Conservation (phyloP, 2,797 vertebrate species). For the Tolypeutes matacus region DNA sequence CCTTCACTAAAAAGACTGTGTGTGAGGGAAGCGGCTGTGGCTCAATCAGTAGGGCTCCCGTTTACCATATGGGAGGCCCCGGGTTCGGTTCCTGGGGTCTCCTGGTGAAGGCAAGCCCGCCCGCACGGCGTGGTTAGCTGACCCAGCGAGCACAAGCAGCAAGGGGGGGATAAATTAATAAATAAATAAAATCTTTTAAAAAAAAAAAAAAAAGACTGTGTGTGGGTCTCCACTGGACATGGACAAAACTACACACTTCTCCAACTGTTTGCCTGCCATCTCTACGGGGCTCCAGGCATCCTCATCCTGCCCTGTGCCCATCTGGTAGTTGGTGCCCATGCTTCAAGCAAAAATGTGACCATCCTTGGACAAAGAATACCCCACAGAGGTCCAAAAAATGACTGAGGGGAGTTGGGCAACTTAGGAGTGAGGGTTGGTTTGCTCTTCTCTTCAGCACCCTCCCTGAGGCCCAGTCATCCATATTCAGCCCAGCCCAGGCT, state of each 20-base stretch:
- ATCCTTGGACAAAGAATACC: constrained; percentile 94
- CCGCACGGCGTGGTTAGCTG: too few relatives aligned
- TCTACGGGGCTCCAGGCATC: constrained; percentile 95
- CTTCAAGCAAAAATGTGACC: constrained; percentile 96
- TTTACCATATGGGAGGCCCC: too few relatives aligned
- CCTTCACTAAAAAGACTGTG: constrained; percentile 94
- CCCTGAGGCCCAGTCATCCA: constrained; percentile 95
- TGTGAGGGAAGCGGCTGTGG: too few relatives aligned
- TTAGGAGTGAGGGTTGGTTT: constrained; percentile 90
- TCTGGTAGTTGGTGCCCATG: constrained; percentile 98
- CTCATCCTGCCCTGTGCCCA: constrained; percentile 95
- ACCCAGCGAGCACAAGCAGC: too few relatives aligned
- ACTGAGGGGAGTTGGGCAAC: constrained; percentile 89
- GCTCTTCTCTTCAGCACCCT: constrained; percentile 91
- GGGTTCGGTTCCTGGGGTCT: too few relatives aligned
- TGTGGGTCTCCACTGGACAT: constrained; percentile 95
- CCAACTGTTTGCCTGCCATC: constrained; percentile 96
- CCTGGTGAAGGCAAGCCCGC: too few relatives aligned
- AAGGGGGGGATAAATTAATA: too few relatives aligned
- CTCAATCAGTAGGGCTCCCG: too few relatives aligned
- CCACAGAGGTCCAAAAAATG: constrained; percentile 95
- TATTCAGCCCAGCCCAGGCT: constrained; percentile 96
- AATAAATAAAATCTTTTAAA: too few relatives aligned
- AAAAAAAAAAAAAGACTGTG: too few relatives aligned
- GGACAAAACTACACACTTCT: constrained; percentile 91